phyloP scores from a whole-genome alignment of 2,888 invertebrate species.

The Latrodectus elegans region DNA sequence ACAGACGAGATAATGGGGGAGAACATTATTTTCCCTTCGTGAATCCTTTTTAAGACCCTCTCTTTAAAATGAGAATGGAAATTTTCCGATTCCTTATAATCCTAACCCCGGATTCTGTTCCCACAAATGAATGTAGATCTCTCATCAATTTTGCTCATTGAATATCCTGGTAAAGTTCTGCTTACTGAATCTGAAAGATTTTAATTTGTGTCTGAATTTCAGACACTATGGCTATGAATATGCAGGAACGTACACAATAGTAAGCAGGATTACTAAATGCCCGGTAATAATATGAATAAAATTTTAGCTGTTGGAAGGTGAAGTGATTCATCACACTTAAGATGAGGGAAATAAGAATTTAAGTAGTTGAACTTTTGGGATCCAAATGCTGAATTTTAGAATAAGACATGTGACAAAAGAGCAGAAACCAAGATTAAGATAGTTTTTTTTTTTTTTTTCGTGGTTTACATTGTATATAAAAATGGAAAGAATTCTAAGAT shows the following conservation, averaged over 20 bases:
- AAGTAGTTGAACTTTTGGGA: not conserved
- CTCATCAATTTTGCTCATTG: not conserved
- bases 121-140: not conserved
- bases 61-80: not conserved
- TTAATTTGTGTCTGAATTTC: not conserved
- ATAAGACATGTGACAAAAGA: not conserved
- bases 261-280: not conserved
- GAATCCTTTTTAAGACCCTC: not conserved
- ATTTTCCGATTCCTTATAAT: not conserved
- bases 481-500: not conserved
- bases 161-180: not conserved
- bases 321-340: not conserved
- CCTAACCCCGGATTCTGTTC: constrained; percentile 48
- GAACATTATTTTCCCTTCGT: constrained; percentile 7
- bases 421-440: no score
- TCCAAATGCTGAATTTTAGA: not conserved
- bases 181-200: not conserved
- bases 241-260: not conserved
- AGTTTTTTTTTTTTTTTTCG: no score
- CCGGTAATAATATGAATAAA: not conserved
- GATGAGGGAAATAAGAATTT: not conserved
- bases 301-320: not conserved
- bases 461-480: not conserved
- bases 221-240: constrained; percentile 5
- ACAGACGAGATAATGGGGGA: not conserved